These are phyloP conservation scores for Loripinus fragilis DNA, from an alignment of 2,888 invertebrate species.

Conservation along the genomic window DNA sequence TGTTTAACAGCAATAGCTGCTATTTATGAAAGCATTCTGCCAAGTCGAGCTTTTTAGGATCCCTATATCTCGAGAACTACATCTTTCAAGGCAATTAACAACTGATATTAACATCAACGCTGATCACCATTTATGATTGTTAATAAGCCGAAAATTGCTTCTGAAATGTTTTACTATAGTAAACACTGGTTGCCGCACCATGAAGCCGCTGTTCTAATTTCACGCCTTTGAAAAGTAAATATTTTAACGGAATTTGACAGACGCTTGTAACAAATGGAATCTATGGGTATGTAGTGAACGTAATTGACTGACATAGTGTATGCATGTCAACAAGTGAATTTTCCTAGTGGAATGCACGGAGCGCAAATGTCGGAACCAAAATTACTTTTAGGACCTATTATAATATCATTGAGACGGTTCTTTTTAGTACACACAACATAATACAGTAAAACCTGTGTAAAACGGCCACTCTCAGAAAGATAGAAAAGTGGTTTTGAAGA, in stretches of 20 bases:
- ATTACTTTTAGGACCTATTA: too few species aligned
- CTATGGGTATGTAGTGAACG: not conserved
- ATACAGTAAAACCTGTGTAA: too few species aligned
- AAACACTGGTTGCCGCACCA: not conserved
- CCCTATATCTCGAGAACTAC: not conserved
- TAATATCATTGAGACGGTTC: too few species aligned
- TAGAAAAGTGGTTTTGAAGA: too few species aligned
- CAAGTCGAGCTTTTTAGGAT: too few species aligned
- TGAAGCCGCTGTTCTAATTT: slow-evolving; percentile 38
- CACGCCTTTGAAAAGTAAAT: slow-evolving; percentile 55
- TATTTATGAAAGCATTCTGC: too few species aligned
- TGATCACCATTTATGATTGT: slow-evolving; percentile 17
- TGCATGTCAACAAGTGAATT: not conserved
- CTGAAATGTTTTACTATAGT: slow-evolving; percentile 4
- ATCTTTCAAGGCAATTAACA: not conserved
- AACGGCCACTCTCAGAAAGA: too few species aligned
- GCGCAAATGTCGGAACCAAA: too few species aligned
- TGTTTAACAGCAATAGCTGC: too few species aligned
- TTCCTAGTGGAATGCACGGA: too few species aligned
- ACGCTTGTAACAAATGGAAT: not conserved
- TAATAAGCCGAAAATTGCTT: slow-evolving; percentile 21
- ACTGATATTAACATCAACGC: slow-evolving; percentile 2
- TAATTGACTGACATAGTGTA: not conserved
- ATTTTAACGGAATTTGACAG: slow-evolving; percentile 50
- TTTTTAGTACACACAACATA: too few species aligned